Base-by-base conservation (phyloP, 2,797 vertebrate species). In the Onychomys leucogaster region DNA sequence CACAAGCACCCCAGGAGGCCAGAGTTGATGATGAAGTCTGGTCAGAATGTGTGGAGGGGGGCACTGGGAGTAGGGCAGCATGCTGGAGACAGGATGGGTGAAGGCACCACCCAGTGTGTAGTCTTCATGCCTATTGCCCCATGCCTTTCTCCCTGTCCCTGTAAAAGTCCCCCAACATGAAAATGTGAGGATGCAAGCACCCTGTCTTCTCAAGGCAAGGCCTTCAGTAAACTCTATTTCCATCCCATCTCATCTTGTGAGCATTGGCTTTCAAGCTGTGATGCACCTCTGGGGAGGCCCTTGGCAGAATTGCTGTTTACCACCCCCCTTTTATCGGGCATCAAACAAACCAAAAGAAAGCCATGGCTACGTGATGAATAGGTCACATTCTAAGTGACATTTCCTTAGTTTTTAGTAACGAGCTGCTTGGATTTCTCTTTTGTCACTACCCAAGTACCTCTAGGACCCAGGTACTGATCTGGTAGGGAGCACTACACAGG, bases 401-500 rank as follows among this genome's bases (percentile, higher is more conserved):
- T n/a, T n/a, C n/a, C n/a, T n/a, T n/a, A n/a, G n/a, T n/a, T n/a
- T n/a, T n/a, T 41, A 65, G 75, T 78, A 63, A 49, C 59, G 55
- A 65, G n/a, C 61, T 67, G 34, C 46, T 67, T 27, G 43, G 61
- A 55, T 52, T 77, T 90, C 43, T 65, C 65, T 80, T 37, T 65
- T 43, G 59, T 21, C 85, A 46, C 43, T 25, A 6, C 37, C 37
- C 5, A 71, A 46, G 25, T 7, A 1, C 2, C 59, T 2, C 0
- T 32, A 21, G 8, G 25, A 52, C 41, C 52, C 1, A 0, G 1
- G 19, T n/a, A 80, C 16, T 17, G 7, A 8, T 27, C 6, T 43
- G 1, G 0, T 14, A 5, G 7, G 0, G 37, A 81, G 12, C 57
- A 5, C 65, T 6, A 5, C 0, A 0, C 9, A 23, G 8, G 46